A percentile compares a stretch with the other conserved stretches of the same genome.
phyloP scores from a whole-genome alignment of 1,140 invertebrate genomes.

The Lasioglossum baleicum region DNA sequence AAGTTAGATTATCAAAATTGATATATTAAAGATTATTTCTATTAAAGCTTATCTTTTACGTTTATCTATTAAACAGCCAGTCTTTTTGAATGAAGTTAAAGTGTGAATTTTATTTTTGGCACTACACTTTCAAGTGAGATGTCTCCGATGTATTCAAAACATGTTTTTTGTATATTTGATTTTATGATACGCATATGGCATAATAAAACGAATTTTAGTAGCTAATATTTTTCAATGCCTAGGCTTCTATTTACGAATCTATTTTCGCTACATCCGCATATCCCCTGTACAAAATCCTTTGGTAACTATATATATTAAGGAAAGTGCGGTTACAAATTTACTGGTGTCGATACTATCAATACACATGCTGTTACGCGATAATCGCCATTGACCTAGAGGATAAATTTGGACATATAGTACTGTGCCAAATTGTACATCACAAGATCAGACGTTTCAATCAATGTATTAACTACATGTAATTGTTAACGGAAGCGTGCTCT shows the following conservation, averaged over 20 bases:
- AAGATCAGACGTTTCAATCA: slow-evolving; percentile 34
- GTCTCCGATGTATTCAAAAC: neutral
- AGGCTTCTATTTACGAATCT: neutral
- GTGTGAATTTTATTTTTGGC: neutral
- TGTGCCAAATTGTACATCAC: slow-evolving; percentile 64
- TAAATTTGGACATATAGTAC: slow-evolving; percentile 64
- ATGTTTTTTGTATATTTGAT: neutral
- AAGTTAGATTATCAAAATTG: slow-evolving; percentile 6
- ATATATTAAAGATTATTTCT: neutral
- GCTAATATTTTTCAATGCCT: neutral
- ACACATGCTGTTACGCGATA: slow-evolving; percentile 9
- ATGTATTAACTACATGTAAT: slow-evolving; percentile 38
- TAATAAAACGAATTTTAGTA: neutral
- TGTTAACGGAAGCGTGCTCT: neutral
- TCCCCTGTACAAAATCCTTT: neutral
- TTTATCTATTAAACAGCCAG: neutral
- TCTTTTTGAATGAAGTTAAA: neutral
- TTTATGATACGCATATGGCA: neutral
- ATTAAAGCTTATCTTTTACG: neutral
- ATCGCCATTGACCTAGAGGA: slow-evolving; percentile 73
- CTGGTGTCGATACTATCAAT: neutral
- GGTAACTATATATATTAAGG: too few species aligned
- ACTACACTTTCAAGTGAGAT: neutral
- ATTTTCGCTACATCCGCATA: neutral
- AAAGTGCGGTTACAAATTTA: neutral